Percentiles rank a stretch among this genome's conserved stretches.
phyloP scores from a whole-genome alignment of 2,888 invertebrate species.

The Lagria hirta region DNA sequence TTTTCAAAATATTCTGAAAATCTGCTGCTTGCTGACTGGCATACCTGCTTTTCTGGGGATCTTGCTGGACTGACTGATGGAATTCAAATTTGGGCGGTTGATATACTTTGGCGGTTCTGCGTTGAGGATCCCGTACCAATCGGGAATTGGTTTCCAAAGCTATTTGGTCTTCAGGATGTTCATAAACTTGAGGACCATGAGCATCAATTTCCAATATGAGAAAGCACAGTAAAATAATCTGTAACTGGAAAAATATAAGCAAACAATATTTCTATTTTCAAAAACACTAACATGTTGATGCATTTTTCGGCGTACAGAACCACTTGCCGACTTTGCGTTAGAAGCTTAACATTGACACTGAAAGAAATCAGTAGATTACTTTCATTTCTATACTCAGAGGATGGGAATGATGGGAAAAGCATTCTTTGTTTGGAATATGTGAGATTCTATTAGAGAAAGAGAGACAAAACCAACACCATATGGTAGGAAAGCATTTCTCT shows the following conservation, averaged over 20 bases:
- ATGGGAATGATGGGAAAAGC: no score
- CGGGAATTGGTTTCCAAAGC: conserved; percentile 25
- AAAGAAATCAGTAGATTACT: conserved; percentile 43
- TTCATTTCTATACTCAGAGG: conserved; percentile 49
- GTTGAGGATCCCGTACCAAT: conserved; percentile 24
- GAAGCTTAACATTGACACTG: conserved; percentile 49
- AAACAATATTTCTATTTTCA: background rate
- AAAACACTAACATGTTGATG: background rate
- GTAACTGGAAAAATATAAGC: conserved; percentile 6
- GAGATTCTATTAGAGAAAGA: no score
- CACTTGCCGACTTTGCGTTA: conserved; percentile 39
- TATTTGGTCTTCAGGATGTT: conserved; percentile 32
- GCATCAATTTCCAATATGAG: conserved; percentile 6
- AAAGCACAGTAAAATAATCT: conserved; percentile 8
- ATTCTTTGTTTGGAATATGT: no score
- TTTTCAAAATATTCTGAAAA: conserved; percentile 17
- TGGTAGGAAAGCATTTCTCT: no score
- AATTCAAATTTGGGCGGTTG: conserved; percentile 41
- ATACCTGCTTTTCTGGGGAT: conserved; percentile 44
- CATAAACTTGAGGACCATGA: conserved; percentile 36
- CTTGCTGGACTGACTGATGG: conserved; percentile 41
- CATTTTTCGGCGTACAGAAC: conserved; percentile 2
- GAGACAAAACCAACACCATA: no score
- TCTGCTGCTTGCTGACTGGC: conserved; percentile 46
- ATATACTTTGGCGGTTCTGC: conserved; percentile 9